phyloP scores from a whole-genome alignment of 2,888 invertebrate species.

The Coelopa pilipes region DNA sequence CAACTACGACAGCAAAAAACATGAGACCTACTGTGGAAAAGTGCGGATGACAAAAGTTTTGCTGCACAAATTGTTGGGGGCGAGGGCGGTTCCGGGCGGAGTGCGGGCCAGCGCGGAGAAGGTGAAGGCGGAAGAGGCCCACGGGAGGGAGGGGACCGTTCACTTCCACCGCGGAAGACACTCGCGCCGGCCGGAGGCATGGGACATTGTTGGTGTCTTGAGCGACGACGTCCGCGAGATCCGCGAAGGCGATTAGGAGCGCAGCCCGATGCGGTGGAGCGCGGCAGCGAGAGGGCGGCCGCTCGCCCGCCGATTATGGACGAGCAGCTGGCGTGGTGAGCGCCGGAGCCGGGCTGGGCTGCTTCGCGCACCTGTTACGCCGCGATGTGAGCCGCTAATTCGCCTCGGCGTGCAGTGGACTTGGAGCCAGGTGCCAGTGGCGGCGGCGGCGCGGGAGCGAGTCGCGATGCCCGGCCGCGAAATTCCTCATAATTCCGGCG shows the following conservation, averaged over 20 bases:
- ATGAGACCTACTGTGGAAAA: slow-evolving; percentile 30
- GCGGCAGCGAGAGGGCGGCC: neutral
- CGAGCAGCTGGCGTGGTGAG: neutral
- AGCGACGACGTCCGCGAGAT: slow-evolving; percentile 1
- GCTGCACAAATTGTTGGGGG: slow-evolving; percentile 39
- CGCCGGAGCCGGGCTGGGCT: neutral
- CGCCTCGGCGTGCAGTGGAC: neutral
- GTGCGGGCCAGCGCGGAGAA: neutral
- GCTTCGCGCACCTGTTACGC: slow-evolving; percentile 8
- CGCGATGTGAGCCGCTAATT: neutral
- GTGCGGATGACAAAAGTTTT: slow-evolving; percentile 48
- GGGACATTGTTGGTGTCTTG: too few relatives aligned
- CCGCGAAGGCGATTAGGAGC: slow-evolving; percentile 7
- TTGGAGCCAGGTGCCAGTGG: neutral
- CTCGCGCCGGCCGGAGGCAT: too few relatives aligned
- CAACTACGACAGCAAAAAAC: slow-evolving; percentile 12
- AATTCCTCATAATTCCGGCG: neutral
- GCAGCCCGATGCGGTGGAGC: neutral
- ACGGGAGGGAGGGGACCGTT: neutral
- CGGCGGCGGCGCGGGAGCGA: too few relatives aligned
- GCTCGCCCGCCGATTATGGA: neutral
- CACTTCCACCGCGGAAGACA: too few relatives aligned
- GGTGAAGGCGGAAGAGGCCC: neutral
- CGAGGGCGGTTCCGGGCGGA: neutral
- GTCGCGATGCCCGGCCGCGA: too few relatives aligned